These are phyloP conservation scores for Florisuga fusca DNA, from an alignment of 2,797 vertebrate genomes.

Conservation along the genomic window DNA sequence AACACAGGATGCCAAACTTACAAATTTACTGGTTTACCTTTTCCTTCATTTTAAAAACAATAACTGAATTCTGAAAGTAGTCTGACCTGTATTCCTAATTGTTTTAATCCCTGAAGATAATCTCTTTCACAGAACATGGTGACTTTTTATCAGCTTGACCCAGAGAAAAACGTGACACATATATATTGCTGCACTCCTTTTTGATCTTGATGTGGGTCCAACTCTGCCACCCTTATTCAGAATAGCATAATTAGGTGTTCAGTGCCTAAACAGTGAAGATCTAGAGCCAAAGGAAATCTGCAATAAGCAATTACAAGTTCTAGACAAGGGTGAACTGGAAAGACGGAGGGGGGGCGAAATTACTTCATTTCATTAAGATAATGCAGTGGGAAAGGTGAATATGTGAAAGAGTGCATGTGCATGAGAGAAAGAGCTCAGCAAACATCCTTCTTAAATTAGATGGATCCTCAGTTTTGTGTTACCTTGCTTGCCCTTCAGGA, in stretches of 20 bases:
- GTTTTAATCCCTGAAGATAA: background rate
- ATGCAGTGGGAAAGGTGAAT: slow-evolving; percentile 66
- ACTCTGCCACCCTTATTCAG: background rate
- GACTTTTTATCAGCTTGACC: background rate
- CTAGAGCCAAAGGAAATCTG: slow-evolving; percentile 6
- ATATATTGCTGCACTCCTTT: background rate
- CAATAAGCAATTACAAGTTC: slow-evolving; percentile 42
- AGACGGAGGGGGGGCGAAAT: background rate
- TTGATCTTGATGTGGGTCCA: background rate
- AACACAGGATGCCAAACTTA: background rate
- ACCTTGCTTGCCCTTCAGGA: slow-evolving; percentile 72
- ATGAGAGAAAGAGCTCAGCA: slow-evolving; percentile 72
- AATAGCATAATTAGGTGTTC: background rate
- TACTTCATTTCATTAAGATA: slow-evolving; percentile 70
- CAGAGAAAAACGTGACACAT: background rate
- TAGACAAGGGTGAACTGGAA: slow-evolving; percentile 43
- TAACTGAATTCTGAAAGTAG: slow-evolving; percentile 27
- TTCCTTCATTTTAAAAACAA: background rate
- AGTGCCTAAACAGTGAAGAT: background rate
- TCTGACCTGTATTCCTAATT: background rate
- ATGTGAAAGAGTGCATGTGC: slow-evolving; percentile 70
- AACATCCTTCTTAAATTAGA: slow-evolving; percentile 71
- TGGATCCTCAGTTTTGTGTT: slow-evolving; percentile 42
- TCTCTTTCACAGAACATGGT: background rate
- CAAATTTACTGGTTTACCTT: background rate